These are phyloP conservation scores for Tortrix viridana DNA, from an alignment of 2,888 invertebrate genomes.

Conservation along the genomic window DNA sequence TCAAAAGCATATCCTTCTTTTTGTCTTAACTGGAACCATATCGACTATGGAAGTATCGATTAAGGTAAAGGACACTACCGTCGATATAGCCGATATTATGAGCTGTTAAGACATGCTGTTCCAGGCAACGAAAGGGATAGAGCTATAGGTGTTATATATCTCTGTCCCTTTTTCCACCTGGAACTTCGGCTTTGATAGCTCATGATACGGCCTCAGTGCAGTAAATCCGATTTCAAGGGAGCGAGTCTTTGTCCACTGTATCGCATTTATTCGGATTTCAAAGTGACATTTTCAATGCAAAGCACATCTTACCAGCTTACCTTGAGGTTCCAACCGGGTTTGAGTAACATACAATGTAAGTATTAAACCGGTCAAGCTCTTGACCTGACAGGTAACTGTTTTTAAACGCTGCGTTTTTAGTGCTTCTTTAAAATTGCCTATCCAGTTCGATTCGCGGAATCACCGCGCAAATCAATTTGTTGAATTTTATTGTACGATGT, in stretches of 20 bases:
- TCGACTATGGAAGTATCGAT: too few relatives aligned
- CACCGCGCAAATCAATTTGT: slow-evolving; percentile 19
- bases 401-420: slow-evolving; percentile 12
- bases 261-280: slow-evolving; percentile 35
- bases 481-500: background rate
- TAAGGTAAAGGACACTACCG: too few relatives aligned
- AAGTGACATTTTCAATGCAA: slow-evolving; percentile 53
- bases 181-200: too few relatives aligned
- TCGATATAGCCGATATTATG: too few relatives aligned
- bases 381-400: slow-evolving; percentile 26
- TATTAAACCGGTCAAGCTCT: slow-evolving; percentile 32
- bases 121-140: too few relatives aligned
- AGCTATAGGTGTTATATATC: too few relatives aligned
- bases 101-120: too few relatives aligned
- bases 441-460: slow-evolving; percentile 23
- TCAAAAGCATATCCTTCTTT: too few relatives aligned
- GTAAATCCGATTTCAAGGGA: slow-evolving; percentile 2
- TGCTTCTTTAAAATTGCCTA: slow-evolving; percentile 35
- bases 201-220: too few relatives aligned
- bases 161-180: too few relatives aligned
- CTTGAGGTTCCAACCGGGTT: slow-evolving; percentile 53
- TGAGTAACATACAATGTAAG: slow-evolving; percentile 47
- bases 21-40: too few relatives aligned
- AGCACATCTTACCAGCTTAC: slow-evolving; percentile 59
- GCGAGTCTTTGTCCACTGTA: slow-evolving; percentile 41